phyloP scores from a whole-genome alignment of 2,797 vertebrate genomes.

The Lepus townsendii region DNA sequence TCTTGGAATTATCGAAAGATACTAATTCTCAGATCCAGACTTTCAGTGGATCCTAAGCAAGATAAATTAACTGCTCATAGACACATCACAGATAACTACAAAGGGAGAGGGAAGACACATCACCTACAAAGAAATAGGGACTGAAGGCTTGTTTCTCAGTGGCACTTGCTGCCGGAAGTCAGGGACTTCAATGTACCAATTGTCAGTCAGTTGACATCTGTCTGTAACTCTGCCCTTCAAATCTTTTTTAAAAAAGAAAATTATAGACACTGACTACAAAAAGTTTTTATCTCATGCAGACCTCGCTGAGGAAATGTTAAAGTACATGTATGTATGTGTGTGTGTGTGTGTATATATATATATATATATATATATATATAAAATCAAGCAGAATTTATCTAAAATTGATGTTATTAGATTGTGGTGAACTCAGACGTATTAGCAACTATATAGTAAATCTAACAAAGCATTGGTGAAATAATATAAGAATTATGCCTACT shows the following conservation, averaged over 20 bases:
- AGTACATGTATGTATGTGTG: background rate
- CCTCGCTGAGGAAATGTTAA: background rate
- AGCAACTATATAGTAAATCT: background rate
- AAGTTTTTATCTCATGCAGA: background rate
- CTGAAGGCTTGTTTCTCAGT: background rate
- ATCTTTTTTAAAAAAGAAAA: background rate
- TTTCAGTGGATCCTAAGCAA: background rate
- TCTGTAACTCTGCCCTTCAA: too few relatives aligned
- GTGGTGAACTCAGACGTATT: background rate
- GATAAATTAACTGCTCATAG: background rate
- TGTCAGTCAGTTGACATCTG: background rate
- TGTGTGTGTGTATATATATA: too few relatives aligned
- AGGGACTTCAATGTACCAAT: background rate
- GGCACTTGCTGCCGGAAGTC: background rate
- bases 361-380: too few relatives aligned
- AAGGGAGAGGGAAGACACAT: background rate
- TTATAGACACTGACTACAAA: background rate
- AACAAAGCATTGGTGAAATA: background rate
- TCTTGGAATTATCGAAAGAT: conserved; percentile 27
- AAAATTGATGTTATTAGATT: background rate
- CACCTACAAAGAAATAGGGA: background rate
- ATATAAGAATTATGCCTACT: background rate
- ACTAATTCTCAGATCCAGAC: background rate
- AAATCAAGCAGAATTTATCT: conserved; percentile 2
- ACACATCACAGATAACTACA: background rate